A percentile compares a stretch with the other conserved stretches of the same genome.
phyloP scores from a whole-genome alignment of 2,797 vertebrate genomes.

The Clarias platycephalus region DNA sequence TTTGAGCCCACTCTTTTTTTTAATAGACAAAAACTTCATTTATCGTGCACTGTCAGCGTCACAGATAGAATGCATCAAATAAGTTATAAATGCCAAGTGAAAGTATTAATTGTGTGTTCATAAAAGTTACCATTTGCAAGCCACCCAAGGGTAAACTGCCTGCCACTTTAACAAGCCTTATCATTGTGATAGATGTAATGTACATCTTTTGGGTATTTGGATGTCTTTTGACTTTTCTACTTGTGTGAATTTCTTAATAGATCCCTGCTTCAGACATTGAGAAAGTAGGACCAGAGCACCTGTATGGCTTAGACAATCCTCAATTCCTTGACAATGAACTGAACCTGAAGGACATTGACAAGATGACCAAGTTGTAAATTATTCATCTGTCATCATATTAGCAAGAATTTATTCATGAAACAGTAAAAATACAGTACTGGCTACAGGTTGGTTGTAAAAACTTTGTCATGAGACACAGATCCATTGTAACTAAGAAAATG shows the following conservation, averaged over 20 bases:
- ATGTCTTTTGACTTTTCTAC: background rate
- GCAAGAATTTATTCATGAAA: background rate
- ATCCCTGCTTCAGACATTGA: conserved; percentile 48
- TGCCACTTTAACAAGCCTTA: background rate
- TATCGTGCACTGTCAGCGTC: too few relatives aligned
- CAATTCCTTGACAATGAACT: conserved; percentile 54
- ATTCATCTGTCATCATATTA: background rate
- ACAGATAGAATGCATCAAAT: background rate
- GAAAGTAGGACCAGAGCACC: conserved; percentile 57
- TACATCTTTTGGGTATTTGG: background rate
- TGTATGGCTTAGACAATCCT: conserved; percentile 59
- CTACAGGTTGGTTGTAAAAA: background rate
- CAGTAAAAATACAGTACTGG: conserved; percentile 7
- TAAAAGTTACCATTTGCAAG: background rate
- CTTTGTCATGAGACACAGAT: background rate
- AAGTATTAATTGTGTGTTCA: background rate
- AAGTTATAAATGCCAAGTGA: background rate
- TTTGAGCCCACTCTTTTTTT: too few relatives aligned
- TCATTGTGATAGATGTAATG: background rate
- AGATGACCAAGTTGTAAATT: conserved; percentile 67
- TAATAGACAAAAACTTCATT: too few relatives aligned
- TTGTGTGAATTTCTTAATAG: conserved; percentile 32
- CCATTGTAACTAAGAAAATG: background rate
- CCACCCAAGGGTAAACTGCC: background rate
- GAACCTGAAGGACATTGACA: conserved; percentile 57